Percentiles rank a stretch among this genome's conserved stretches.
phyloP scores from a whole-genome alignment of 2,113 vertebrate genomes.

The Perca fluviatilis region DNA sequence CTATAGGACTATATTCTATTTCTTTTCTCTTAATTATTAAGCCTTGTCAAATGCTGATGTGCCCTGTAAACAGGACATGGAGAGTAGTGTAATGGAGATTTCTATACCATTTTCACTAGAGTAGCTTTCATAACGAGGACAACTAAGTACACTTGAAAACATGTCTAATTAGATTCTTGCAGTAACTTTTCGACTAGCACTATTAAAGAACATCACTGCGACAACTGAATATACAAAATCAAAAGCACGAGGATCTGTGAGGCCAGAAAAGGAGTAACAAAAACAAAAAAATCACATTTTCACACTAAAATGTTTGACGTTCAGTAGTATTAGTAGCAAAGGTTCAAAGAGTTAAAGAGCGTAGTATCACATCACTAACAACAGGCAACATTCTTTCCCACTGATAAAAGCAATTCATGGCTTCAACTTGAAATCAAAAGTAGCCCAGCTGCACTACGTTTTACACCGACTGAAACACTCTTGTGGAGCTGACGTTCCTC shows the following conservation, averaged over 20 bases:
- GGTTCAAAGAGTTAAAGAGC: constrained; percentile 24
- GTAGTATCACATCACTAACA: constrained; percentile 61
- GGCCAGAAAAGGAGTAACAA: constrained; percentile 65
- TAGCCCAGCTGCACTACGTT: constrained; percentile 21
- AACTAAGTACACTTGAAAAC: background rate
- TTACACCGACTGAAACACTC: background rate
- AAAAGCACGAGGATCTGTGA: constrained; percentile 42
- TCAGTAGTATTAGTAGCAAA: constrained; percentile 40
- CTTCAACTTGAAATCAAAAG: constrained; percentile 65
- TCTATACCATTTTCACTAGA: background rate
- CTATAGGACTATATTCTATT: background rate
- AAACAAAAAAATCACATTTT: constrained; percentile 26
- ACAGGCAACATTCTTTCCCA: constrained; percentile 67
- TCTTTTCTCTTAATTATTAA: background rate
- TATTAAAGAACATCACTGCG: background rate
- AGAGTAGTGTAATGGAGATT: background rate
- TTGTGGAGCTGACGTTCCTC: background rate
- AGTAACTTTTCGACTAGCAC: background rate
- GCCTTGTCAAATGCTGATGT: background rate
- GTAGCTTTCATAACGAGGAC: background rate
- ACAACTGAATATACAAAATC: background rate
- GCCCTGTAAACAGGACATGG: background rate
- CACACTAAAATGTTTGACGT: constrained; percentile 25
- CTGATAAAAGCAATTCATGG: constrained; percentile 63
- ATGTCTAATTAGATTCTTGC: background rate